Evolutionary conservation across 2,113 vertebrate genomes (phyloP).

Genomic region (Procavia capensis): DNA sequence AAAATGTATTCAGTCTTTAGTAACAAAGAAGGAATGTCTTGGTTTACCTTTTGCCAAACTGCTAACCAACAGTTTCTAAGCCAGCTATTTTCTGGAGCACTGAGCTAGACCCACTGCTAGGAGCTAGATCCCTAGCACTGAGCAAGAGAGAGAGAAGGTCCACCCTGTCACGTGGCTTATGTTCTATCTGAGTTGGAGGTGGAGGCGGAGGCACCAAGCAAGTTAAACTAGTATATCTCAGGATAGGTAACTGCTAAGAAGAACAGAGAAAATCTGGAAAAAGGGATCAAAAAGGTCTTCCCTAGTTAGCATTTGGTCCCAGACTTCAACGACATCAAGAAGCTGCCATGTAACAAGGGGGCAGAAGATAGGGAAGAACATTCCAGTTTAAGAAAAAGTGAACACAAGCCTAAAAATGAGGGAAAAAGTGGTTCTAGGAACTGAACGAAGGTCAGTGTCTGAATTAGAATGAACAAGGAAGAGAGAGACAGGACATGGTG

Average conservation of each 20-base stretch:
- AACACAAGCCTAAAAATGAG: neutral
- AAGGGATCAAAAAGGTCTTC: neutral
- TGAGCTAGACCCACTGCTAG: neutral
- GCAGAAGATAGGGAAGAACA: neutral
- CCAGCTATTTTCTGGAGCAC: neutral
- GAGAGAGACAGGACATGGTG: neutral
- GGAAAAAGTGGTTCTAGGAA: neutral
- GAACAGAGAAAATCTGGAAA: neutral
- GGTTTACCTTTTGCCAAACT: neutral
- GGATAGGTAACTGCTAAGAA: neutral
- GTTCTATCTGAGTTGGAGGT: neutral
- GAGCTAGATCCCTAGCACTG: neutral
- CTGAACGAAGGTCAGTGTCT: neutral
- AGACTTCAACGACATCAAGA: neutral
- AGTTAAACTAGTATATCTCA: neutral
- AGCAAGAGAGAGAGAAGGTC: neutral
- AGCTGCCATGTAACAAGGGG: neutral
- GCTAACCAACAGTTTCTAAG: neutral
- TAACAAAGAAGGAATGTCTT: neutral
- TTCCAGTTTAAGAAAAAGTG: neutral
- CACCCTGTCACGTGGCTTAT: neutral
- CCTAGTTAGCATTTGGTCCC: neutral
- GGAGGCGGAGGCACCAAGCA: neutral
- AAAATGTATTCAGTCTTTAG: slow-evolving; percentile 21
- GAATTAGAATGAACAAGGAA: neutral